These are phyloP conservation scores for Cheilosia pagana DNA, from an alignment of 2,888 invertebrate genomes.

Conservation along the genomic window DNA sequence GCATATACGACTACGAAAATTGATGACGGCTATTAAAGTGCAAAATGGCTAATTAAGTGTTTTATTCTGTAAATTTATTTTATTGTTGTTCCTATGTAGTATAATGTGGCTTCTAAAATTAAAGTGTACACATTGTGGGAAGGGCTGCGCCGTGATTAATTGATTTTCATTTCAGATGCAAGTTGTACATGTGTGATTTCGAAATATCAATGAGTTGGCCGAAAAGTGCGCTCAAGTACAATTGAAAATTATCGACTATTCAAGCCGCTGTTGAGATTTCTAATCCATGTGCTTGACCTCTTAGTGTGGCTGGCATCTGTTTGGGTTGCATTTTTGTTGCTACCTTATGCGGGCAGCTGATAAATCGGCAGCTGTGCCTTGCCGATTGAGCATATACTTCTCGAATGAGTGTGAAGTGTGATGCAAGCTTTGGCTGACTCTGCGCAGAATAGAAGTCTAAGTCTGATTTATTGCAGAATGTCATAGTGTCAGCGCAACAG, in stretches of 20 bases:
- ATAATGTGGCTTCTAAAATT: slow-evolving; percentile 36
- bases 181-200: slow-evolving; percentile 4
- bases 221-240: slow-evolving; percentile 22
- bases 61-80: slow-evolving; percentile 41
- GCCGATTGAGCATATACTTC: slow-evolving; percentile 25
- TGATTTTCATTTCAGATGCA: slow-evolving; percentile 21
- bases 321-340: not conserved
- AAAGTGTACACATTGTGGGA: slow-evolving; percentile 14
- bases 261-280: slow-evolving; percentile 28
- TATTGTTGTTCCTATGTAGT: not conserved
- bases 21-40: slow-evolving; percentile 56
- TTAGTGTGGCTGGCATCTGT: slow-evolving; percentile 25
- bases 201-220: slow-evolving; percentile 36
- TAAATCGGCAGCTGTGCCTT: slow-evolving; percentile 48
- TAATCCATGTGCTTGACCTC: slow-evolving; percentile 57
- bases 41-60: slow-evolving; percentile 67
- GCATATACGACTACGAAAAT: slow-evolving; percentile 17
- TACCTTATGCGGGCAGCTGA: not conserved
- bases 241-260: slow-evolving; percentile 53
- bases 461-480: slow-evolving; percentile 53
- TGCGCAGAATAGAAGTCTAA: slow-evolving; percentile 19
- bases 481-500: slow-evolving; percentile 53
- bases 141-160: slow-evolving; percentile 38
- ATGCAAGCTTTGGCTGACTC: slow-evolving; percentile 10
- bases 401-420: slow-evolving; percentile 23